These are phyloP conservation scores for Apis laboriosa DNA, from an alignment of 1,140 invertebrate genomes.

Conservation along the genomic window DNA sequence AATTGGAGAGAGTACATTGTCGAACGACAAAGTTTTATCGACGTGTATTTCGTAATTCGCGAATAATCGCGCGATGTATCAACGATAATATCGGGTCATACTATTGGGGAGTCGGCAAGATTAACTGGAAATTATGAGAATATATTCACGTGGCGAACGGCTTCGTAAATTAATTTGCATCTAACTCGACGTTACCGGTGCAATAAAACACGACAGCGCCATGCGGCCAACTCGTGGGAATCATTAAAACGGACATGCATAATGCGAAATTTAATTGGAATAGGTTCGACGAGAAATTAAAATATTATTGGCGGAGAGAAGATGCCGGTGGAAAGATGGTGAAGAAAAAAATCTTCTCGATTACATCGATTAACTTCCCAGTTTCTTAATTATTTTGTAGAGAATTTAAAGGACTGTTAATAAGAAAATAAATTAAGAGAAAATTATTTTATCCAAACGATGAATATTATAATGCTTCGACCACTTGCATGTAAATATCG, in stretches of 20 bases:
- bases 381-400: neutral
- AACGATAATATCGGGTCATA: neutral
- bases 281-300: neutral
- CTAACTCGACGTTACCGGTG: slow-evolving; percentile 36
- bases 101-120: neutral
- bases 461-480: too few species aligned
- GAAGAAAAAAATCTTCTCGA: neutral
- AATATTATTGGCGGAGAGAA: neutral
- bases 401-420: too few species aligned
- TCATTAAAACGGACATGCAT: slow-evolving; percentile 27
- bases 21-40: neutral
- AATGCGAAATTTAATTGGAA: slow-evolving; percentile 21
- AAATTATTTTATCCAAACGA: too few species aligned
- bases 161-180: slow-evolving; percentile 44
- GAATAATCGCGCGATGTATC: slow-evolving; percentile 15
- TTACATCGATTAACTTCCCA: neutral
- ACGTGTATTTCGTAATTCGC: neutral
- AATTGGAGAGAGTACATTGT: neutral
- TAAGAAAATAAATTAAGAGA: neutral
- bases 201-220: slow-evolving; percentile 14
- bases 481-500: too few species aligned
- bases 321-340: too few species aligned
- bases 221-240: slow-evolving; percentile 15
- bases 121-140: slow-evolving; percentile 38
- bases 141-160: neutral